Evolutionary conservation across 2,888 invertebrate genomes (phyloP), one percentile per base, ranked within the genome.

Genomic region (Steinernema hermaphroditum): DNA sequence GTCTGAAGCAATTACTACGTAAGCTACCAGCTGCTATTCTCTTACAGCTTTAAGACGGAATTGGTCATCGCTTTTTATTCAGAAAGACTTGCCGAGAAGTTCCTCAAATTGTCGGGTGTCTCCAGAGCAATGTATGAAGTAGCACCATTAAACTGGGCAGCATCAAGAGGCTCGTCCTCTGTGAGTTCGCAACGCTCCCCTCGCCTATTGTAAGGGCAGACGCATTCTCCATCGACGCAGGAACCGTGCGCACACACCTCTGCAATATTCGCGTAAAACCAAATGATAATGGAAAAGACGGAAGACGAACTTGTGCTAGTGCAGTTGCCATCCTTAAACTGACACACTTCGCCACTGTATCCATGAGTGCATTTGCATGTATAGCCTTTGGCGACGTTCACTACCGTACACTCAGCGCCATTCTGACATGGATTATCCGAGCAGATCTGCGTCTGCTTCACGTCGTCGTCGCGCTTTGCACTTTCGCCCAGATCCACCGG

Each of bases 341-440:
- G 81, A 71, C 85, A 85, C 16, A 77, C 77, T 9, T 77, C 75
- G 27, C 85, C 85, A 16, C 68, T 71, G 69, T 76, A 84, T 16
- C 76, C 75, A 2, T 70, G 44, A 14, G 57, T 29, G 62, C 83
- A 83, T 32, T 81, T 77, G 69, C 83, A 84, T 27, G 72, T 74
- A 73, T 75, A 83, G 1, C 83, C 83, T 44, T 78, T 74, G 37
- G 69, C 74, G 16, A 76, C 80, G 69, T 82, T 78, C 1, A 81
- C 72, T 12, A 79, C 78, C 6, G 79, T 27, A 57, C 83, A 83
- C 34, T 70, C 69, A 6, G 76, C 83, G 9, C 74, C 76, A 71
- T 83, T 82, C 41, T 78, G 74, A 32, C 83, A 83, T 0, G 77
- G 77, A 12, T 70, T 62, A 12, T 69, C 46, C 22, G 62, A 49